Evolutionary conservation across 2,113 vertebrate genomes (phyloP).

Genomic region (Circaetus cinerascens): DNA sequence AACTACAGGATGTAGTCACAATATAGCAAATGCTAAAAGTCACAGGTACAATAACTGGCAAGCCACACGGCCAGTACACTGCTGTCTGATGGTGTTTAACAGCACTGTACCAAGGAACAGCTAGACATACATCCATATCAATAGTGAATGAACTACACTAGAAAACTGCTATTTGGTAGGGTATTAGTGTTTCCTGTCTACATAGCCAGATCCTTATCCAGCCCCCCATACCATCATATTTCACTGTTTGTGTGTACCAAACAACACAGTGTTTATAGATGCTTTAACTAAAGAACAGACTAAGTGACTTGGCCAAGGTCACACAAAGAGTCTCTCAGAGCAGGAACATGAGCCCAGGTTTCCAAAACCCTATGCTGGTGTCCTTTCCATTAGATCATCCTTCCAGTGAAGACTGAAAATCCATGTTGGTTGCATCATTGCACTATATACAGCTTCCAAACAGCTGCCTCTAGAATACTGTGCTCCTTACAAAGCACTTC

Average conservation of each 20-base stretch:
- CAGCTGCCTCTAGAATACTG: conserved; percentile 23
- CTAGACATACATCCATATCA: fast-evolving
- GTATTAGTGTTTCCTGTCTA: not conserved
- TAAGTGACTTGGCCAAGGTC: not conserved
- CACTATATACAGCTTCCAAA: not conserved
- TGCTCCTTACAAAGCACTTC: conserved; percentile 43
- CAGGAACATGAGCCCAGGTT: not conserved
- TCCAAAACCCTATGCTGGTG: not conserved
- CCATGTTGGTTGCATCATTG: not conserved
- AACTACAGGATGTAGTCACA: not conserved
- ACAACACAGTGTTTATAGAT: not conserved
- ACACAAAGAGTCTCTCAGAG: not conserved
- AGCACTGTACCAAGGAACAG: not conserved
- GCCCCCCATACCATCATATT: not conserved
- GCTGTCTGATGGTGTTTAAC: not conserved
- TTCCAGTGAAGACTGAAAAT: conserved; percentile 40
- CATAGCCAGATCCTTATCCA: not conserved
- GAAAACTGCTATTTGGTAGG: not conserved
- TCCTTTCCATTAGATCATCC: not conserved
- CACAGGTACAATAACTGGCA: not conserved
- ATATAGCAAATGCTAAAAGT: not conserved
- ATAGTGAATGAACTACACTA: fast-evolving
- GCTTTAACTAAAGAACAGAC: not conserved
- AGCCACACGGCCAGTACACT: fast-evolving
- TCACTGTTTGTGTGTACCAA: not conserved